Evolutionary conservation across 2,113 vertebrate species (phyloP), one percentile per base, ranked within the genome.

Genomic region (Fregata magnificens): DNA sequence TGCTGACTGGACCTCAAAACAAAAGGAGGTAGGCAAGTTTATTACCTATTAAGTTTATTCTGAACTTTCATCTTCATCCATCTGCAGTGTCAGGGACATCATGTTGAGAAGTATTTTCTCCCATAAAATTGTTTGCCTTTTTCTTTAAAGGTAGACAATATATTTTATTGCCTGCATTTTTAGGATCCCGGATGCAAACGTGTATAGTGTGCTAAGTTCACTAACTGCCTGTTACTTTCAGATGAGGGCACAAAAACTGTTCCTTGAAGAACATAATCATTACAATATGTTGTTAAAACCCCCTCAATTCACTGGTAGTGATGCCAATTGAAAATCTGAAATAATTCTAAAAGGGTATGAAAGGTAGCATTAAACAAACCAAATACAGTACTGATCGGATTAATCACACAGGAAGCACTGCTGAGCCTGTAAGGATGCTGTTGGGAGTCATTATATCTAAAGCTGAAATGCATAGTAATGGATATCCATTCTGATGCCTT

Each of bases 151-250:
- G 14, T 16, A 49, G 45, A 5, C 3, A 4, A 24, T 36, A 2
- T 7, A 7, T 73, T 78, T 67, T 76, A 29, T 22, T 50, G 7
- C 10, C 36, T 77, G 10, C 14, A 7, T 74, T 38, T 84, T 66
- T 16, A 71, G 45, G 29, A 77, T 16, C 16, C 24, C 52, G 16
- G 11, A 32, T 3, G 2, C 15, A 17, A n/a, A 56, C 49, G n/a
- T 1, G 1, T 6, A 6, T 14, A n/a, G 10, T 25, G 7, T 62
- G 25, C 8, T 0, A 6, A 58, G 45, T 45, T 74, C 18, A 50
- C 9, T 42, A n/a, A 34, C 73, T 71, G 7, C 59, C 17, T 63
- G 28, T n/a, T 24, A 32, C n/a, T 40, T 77, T 45, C 36, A 66
- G 36, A 19, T 18, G 42, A 70, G 6, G 9, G 16, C 32, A 70